phyloP scores from a whole-genome alignment of 1,140 invertebrate species.

The Heliconius hermathena region DNA sequence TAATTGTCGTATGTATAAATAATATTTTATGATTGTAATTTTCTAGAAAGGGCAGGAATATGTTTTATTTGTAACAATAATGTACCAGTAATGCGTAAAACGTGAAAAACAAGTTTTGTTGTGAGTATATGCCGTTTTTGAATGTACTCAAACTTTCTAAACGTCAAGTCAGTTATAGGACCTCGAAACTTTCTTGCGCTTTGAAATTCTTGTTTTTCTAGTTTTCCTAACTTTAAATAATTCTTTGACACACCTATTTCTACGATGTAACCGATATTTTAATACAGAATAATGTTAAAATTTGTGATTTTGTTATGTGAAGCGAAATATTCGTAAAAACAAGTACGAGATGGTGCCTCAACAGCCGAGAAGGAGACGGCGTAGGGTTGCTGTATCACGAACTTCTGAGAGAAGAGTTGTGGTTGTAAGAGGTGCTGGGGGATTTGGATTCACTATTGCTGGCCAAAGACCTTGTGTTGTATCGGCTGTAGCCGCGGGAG shows the following conservation, averaged over 20 bases:
- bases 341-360: slow-evolving; percentile 78
- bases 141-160: slow-evolving; percentile 76
- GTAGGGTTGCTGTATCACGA: slow-evolving; percentile 88
- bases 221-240: slow-evolving; percentile 52
- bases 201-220: slow-evolving; percentile 73
- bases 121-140: slow-evolving; percentile 47
- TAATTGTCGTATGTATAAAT: too few relatives aligned
- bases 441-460: slow-evolving; percentile 80
- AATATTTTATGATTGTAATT: too few relatives aligned
- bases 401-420: slow-evolving; percentile 90
- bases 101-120: slow-evolving; percentile 51
- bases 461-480: slow-evolving; percentile 75
- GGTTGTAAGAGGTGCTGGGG: slow-evolving; percentile 89
- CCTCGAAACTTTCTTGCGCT: slow-evolving; percentile 70
- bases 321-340: slow-evolving; percentile 1
- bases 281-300: slow-evolving; percentile 24
- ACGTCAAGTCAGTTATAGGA: slow-evolving; percentile 71
- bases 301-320: slow-evolving; percentile 6
- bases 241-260: slow-evolving; percentile 22
- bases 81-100: slow-evolving; percentile 35
- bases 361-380: slow-evolving; percentile 89
- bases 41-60: too few relatives aligned
- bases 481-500: slow-evolving; percentile 67
- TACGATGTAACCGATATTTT: slow-evolving; percentile 21
- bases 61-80: neutral